Conservation (phyloP, 2,113 vertebrate species). For the Varanus salvator region DNA sequence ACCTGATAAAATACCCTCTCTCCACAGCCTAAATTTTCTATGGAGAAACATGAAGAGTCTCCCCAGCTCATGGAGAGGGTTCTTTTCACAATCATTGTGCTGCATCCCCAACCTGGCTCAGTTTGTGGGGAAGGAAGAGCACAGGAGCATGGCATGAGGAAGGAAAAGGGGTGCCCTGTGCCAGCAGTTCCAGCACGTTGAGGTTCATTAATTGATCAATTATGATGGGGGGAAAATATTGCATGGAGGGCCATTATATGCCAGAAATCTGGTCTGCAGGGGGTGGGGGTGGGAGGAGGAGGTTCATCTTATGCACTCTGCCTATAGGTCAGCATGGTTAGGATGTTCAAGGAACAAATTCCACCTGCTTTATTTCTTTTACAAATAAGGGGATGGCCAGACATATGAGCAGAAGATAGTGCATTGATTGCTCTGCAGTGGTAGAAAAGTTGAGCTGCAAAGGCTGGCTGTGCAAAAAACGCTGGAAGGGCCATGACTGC, state of each 20-base stretch:
- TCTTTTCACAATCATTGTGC: neutral
- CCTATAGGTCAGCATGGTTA: neutral
- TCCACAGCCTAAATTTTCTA: neutral
- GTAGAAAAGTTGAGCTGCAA: neutral
- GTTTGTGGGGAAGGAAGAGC: neutral
- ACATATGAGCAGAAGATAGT: neutral
- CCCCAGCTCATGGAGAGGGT: neutral
- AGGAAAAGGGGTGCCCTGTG: neutral
- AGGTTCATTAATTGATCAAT: neutral
- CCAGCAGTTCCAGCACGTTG: neutral
- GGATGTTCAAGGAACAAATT: neutral
- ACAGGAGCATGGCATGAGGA: neutral
- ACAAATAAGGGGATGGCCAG: neutral
- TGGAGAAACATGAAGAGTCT: neutral
- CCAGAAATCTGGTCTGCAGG: neutral
- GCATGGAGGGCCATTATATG: neutral
- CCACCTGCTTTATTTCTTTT: neutral
- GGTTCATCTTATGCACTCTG: neutral
- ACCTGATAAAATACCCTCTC: neutral
- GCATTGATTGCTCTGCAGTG: neutral
- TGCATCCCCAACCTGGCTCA: neutral
- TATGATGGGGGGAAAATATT: neutral
- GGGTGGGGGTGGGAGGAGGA: no score
- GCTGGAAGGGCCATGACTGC: neutral
- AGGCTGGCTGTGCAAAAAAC: neutral